Percentiles rank a stretch among this genome's conserved stretches.
phyloP scores from a whole-genome alignment of 2,888 invertebrate genomes.

The Cyrtodaria siliqua region DNA sequence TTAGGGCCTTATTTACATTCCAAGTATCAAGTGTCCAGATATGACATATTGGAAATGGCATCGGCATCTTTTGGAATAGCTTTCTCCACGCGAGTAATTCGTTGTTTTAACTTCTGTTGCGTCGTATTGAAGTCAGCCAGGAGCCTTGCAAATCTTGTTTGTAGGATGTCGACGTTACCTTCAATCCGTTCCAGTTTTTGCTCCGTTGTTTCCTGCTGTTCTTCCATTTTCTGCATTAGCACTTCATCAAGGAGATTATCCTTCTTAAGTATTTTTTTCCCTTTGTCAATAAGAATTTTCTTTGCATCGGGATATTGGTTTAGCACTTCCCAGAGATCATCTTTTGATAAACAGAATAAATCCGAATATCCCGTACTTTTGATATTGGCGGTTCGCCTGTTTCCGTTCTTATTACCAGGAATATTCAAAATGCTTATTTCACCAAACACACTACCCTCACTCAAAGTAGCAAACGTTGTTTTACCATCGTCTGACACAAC shows the following conservation, averaged over 20 bases:
- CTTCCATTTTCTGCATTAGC: constrained; percentile 66
- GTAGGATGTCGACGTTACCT: constrained; percentile 91
- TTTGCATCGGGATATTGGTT: constrained; percentile 88
- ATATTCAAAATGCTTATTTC: constrained; percentile 86
- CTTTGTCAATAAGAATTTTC: constrained; percentile 84
- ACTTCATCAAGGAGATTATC: constrained; percentile 87
- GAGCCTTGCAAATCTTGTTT: constrained; percentile 92
- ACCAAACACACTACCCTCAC: constrained; percentile 86
- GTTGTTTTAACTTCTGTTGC: constrained; percentile 94
- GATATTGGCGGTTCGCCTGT: constrained; percentile 97
- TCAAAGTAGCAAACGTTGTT: constrained; percentile 83
- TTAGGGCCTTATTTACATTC: no score
- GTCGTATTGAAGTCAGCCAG: constrained; percentile 94
- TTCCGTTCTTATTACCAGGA: constrained; percentile 88
- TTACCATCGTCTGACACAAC: constrained; percentile 81
- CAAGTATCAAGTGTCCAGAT: constrained; percentile 64
- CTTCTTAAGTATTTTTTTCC: constrained; percentile 86
- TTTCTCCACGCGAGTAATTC: constrained; percentile 88
- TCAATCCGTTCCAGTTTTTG: constrained; percentile 93
- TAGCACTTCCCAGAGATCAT: constrained; percentile 96
- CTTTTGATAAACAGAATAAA: constrained; percentile 96
- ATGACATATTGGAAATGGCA: constrained; percentile 72
- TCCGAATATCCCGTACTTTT: constrained; percentile 91
- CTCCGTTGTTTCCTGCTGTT: constrained; percentile 89
- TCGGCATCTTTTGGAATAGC: constrained; percentile 74